phyloP scores from a whole-genome alignment of 2,888 invertebrate species.

The Mellilla xanthometata region DNA sequence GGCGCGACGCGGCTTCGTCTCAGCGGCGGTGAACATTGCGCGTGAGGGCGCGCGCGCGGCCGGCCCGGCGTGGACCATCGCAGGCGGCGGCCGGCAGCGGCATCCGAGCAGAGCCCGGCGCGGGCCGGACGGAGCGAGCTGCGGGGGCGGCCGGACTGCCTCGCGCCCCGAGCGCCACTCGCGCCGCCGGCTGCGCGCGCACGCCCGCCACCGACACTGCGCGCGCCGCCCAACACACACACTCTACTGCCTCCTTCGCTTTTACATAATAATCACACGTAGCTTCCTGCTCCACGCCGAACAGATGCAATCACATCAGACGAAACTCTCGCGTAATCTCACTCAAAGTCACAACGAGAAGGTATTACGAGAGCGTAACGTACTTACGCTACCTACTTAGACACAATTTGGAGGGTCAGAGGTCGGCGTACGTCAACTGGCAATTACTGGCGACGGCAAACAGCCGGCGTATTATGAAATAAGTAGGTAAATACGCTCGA shows the following conservation, averaged over 20 bases:
- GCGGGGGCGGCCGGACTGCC: conserved; percentile 75
- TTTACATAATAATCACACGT: conserved; percentile 40
- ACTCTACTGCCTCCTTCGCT: conserved; percentile 62
- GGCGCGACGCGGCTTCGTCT: conserved; percentile 76
- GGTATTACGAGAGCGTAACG: conserved; percentile 2
- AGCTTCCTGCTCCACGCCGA: conserved; percentile 18
- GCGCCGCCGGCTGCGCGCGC: conserved; percentile 45
- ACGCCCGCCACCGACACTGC: conserved; percentile 35
- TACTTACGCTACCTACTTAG: conserved; percentile 21
- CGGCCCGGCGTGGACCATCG: conserved; percentile 82
- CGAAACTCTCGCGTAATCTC: conserved; percentile 16
- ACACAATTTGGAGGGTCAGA: conserved; percentile 43
- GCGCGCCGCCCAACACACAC: background rate
- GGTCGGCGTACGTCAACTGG: conserved; percentile 38
- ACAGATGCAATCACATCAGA: conserved; percentile 12
- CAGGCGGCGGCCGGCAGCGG: conserved; percentile 81
- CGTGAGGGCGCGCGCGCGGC: conserved; percentile 79
- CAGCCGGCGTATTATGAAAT: conserved; percentile 33
- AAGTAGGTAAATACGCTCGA: conserved; percentile 35
- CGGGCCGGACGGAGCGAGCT: conserved; percentile 74
- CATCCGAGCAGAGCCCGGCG: conserved; percentile 79
- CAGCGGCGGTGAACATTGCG: conserved; percentile 80
- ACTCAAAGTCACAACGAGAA: conserved; percentile 14
- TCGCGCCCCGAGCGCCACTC: conserved; percentile 44
- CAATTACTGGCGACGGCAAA: conserved; percentile 34